Percentiles rank a stretch among this genome's conserved stretches.
Conservation (phyloP, 1,140 invertebrate genomes). For the Dendroctonus ponderosae region DNA sequence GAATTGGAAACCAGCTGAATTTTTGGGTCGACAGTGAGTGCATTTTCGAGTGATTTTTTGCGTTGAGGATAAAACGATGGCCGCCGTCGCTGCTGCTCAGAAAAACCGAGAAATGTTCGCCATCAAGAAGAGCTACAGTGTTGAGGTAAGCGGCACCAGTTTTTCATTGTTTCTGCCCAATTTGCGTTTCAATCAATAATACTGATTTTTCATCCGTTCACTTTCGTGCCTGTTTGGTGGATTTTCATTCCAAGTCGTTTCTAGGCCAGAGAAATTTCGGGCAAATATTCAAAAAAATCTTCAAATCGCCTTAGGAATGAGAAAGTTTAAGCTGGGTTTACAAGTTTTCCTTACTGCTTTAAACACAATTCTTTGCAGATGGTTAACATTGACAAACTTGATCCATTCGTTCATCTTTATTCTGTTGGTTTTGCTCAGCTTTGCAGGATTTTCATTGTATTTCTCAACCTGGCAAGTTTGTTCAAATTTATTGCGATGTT, state of each 20-base stretch:
- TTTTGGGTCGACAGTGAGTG: constrained; percentile 25
- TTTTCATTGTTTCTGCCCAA: constrained; percentile 28
- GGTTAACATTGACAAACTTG: too few species aligned
- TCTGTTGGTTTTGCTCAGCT: neutral
- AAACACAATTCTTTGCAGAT: too few species aligned
- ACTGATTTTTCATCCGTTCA: neutral
- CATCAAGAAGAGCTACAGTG: constrained; percentile 95
- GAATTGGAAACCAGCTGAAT: constrained; percentile 10
- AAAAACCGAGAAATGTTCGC: constrained; percentile 92
- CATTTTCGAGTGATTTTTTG: constrained; percentile 1
- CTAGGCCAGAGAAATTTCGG: too few species aligned
- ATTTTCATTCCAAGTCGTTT: too few species aligned
- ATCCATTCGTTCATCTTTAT: too few species aligned
- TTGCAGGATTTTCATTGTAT: neutral
- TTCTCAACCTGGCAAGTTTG: neutral
- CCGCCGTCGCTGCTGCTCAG: constrained; percentile 83
- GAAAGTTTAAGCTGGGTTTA: too few species aligned
- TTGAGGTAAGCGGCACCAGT: constrained; percentile 73
- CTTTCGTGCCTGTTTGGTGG: too few species aligned
- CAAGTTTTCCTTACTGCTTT: too few species aligned
- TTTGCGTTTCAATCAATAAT: neutral
- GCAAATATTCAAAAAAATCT: too few species aligned
- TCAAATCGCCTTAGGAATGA: too few species aligned
- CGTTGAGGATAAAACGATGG: constrained; percentile 54
- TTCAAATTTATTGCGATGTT: neutral